Conservation (phyloP, 2,888 invertebrate species). For the Leptarthrus brevirostris region DNA sequence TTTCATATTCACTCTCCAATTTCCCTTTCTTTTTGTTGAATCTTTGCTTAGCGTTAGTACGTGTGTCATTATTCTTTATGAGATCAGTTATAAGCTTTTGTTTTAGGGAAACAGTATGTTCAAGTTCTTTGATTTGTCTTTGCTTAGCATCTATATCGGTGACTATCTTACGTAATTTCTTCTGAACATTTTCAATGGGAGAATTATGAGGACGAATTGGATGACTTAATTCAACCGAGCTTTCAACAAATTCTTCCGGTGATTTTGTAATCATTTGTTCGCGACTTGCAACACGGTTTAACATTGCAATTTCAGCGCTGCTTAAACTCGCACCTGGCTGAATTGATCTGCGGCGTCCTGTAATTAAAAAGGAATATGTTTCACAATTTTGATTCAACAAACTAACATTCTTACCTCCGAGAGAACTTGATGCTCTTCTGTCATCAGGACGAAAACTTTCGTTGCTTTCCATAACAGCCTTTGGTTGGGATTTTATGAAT, state of each 20-base stretch:
- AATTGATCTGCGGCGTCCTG: conserved; percentile 70
- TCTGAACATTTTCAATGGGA: conserved; percentile 62
- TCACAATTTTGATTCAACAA: neutral
- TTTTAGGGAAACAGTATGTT: conserved; percentile 76
- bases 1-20: conserved; percentile 72
- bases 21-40: conserved; percentile 74
- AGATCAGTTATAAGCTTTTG: conserved; percentile 80
- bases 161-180: conserved; percentile 63
- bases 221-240: conserved; percentile 59
- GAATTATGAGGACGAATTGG: conserved; percentile 57
- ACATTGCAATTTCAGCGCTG: conserved; percentile 71
- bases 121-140: conserved; percentile 77
- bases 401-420: conserved; percentile 53
- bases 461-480: conserved; percentile 65
- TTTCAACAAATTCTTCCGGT: conserved; percentile 62
- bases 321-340: conserved; percentile 74
- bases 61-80: conserved; percentile 71
- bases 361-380: neutral
- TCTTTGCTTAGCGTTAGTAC: conserved; percentile 71
- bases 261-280: conserved; percentile 59
- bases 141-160: conserved; percentile 75
- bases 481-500: conserved; percentile 69
- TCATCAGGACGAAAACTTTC: conserved; percentile 60
- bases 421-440: conserved; percentile 53
- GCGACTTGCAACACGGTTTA: conserved; percentile 71